Conservation (phyloP, 2,888 invertebrate species). For the Drosophila peninsularis region DNA sequence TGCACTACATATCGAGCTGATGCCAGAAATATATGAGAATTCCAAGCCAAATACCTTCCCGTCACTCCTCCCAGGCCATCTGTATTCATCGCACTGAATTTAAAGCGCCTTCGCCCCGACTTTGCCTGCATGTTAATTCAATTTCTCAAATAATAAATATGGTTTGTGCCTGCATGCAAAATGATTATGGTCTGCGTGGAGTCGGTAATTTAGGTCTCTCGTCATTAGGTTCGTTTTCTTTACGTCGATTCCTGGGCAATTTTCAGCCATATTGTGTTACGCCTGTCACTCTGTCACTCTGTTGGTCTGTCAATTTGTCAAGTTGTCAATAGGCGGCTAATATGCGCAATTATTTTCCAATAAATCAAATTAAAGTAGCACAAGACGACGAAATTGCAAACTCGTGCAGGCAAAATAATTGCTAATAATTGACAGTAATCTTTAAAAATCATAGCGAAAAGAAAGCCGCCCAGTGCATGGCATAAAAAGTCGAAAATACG, state of each 20-base stretch:
- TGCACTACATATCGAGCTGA: slow-evolving; percentile 20
- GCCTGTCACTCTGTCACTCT: slow-evolving; percentile 28
- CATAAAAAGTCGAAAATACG: slow-evolving; percentile 21
- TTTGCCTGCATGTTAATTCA: slow-evolving; percentile 1
- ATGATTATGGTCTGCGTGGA: background rate
- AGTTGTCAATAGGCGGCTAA: slow-evolving; percentile 32
- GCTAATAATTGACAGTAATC: slow-evolving; percentile 52
- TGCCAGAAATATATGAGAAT: slow-evolving; percentile 28
- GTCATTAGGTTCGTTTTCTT: slow-evolving; percentile 30
- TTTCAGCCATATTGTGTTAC: slow-evolving; percentile 27
- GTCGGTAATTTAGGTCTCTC: slow-evolving; percentile 18
- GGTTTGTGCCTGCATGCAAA: background rate
- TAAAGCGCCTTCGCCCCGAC: background rate
- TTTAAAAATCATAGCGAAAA: slow-evolving; percentile 42
- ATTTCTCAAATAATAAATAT: slow-evolving; percentile 1
- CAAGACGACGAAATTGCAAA: slow-evolving; percentile 12
- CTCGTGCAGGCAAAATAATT: slow-evolving; percentile 39
- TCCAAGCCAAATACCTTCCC: slow-evolving; percentile 5
- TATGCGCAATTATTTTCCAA: slow-evolving; percentile 53
- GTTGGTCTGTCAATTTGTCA: slow-evolving; percentile 27
- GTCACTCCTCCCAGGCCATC: background rate
- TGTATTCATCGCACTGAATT: background rate
- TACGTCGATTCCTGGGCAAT: slow-evolving; percentile 25
- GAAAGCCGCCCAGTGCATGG: background rate
- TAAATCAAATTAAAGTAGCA: slow-evolving; percentile 48